Evolutionary conservation across 2,888 invertebrate genomes (phyloP).

Genomic region (Osmoderma eremita): DNA sequence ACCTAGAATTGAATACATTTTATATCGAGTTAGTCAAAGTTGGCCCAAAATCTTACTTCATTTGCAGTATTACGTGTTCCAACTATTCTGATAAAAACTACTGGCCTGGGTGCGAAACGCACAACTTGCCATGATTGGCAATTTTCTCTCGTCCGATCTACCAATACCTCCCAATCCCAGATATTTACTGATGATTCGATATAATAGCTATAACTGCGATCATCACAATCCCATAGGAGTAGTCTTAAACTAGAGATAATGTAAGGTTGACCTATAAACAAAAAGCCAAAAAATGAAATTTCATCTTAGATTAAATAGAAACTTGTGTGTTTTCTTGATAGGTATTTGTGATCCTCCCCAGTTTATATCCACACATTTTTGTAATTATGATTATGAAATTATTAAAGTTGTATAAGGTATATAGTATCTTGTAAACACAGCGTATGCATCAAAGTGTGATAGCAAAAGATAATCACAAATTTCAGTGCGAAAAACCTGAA

Average conservation of each 20-base stretch:
- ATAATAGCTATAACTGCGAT: slow-evolving; percentile 94
- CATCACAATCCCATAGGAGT: slow-evolving; percentile 97
- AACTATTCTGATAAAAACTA: slow-evolving; percentile 93
- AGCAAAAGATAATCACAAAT: no score
- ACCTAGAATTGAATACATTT: slow-evolving; percentile 69
- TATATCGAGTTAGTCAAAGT: not conserved
- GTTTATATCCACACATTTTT: no score
- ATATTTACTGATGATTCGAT: slow-evolving; percentile 94
- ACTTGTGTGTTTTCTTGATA: no score
- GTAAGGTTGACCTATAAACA: slow-evolving; percentile 83
- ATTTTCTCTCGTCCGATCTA: slow-evolving; percentile 85
- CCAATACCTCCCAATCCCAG: slow-evolving; percentile 91
- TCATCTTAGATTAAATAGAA: no score
- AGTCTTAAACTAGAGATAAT: slow-evolving; percentile 89
- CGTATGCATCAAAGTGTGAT: no score
- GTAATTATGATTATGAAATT: no score
- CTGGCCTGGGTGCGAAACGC: slow-evolving; percentile 82
- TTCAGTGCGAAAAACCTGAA: no score
- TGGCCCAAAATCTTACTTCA: slow-evolving; percentile 71
- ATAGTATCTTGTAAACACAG: no score
- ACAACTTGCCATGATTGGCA: slow-evolving; percentile 97
- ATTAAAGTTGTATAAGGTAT: no score
- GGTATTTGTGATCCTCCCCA: no score
- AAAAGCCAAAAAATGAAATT: not conserved
- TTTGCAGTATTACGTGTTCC: slow-evolving; percentile 98